Evolutionary conservation across 2,113 vertebrate genomes (phyloP).

Genomic region (Cyanistes caeruleus): DNA sequence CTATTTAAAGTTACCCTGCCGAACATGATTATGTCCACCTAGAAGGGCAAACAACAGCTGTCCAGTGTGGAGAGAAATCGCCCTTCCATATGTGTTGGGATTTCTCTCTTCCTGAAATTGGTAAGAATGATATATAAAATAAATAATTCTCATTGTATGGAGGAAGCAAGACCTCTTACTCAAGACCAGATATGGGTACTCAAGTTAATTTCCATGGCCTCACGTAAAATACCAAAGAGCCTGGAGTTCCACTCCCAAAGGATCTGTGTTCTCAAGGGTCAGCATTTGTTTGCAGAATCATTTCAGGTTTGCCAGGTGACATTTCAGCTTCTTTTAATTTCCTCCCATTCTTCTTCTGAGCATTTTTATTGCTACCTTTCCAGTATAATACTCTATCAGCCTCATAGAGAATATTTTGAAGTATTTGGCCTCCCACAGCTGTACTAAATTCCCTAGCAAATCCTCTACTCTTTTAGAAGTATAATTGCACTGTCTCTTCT

Average conservation of each 20-base stretch:
- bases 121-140: not conserved
- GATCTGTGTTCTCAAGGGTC: not conserved
- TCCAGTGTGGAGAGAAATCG: not conserved
- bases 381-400: not conserved
- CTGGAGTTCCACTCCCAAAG: not conserved
- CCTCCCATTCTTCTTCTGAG: not conserved
- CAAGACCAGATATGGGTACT: not conserved
- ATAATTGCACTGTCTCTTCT: not conserved
- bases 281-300: not conserved
- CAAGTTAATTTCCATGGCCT: not conserved
- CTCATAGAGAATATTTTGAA: conserved; percentile 18
- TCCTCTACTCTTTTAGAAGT: conserved; percentile 11
- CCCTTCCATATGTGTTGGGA: not conserved
- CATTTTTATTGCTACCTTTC: conserved; percentile 14
- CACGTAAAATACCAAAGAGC: not conserved
- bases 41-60: not conserved
- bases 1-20: not conserved
- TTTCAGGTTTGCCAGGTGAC: not conserved
- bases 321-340: conserved; percentile 14
- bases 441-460: conserved; percentile 41
- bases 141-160: not conserved
- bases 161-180: not conserved
- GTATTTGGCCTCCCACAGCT: conserved; percentile 35
- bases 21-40: rapidly evolving
- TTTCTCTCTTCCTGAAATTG: not conserved